Percentiles rank a stretch among this genome's conserved stretches.
Evolutionary conservation across 2,888 invertebrate genomes (phyloP).

Genomic region (Lasioglossum leucozonium): DNA sequence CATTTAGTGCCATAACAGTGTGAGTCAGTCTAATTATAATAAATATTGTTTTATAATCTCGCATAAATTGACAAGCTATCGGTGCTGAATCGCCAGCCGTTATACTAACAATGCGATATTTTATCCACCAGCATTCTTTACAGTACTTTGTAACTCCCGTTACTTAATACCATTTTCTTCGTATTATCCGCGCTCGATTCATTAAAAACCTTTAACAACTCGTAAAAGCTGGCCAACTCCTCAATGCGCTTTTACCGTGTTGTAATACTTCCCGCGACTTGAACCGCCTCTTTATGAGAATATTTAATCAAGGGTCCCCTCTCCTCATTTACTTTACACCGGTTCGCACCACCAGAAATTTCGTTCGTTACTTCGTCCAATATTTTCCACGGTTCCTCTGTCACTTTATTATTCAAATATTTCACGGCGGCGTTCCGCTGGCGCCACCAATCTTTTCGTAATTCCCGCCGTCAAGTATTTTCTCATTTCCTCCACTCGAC

Average conservation of each 20-base stretch:
- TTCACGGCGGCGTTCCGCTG: neutral
- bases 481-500: conserved; percentile 35
- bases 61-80: neutral
- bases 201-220: conserved; percentile 11
- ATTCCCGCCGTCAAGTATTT: conserved; percentile 8
- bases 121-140: neutral
- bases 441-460: conserved; percentile 1
- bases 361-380: conserved; percentile 5
- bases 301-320: neutral
- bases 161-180: neutral
- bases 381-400: neutral
- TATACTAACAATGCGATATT: neutral
- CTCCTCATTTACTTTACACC: neutral
- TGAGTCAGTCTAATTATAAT: neutral
- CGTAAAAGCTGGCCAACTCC: neutral
- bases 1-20: neutral
- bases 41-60: neutral
- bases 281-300: neutral
- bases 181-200: neutral
- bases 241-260: neutral
- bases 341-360: neutral
- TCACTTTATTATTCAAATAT: conserved; percentile 33
- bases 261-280: neutral
- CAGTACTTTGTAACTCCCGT: neutral
- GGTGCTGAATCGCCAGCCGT: neutral